Conservation (phyloP, 2,888 invertebrate species). For the Galeopsomyia nigrocyanea region DNA sequence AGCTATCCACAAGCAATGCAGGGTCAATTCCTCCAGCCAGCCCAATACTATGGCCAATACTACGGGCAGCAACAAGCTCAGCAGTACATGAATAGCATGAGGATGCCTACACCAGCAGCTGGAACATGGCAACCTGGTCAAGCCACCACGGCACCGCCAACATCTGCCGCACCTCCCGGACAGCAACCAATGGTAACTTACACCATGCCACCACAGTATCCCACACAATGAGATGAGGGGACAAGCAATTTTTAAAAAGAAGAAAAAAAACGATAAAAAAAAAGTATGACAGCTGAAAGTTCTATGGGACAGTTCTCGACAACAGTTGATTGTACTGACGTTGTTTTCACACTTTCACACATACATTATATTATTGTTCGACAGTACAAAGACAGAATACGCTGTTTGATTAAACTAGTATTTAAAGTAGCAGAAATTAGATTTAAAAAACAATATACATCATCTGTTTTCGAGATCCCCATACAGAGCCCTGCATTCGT, state of each 20-base stretch:
- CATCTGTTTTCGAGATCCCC: conserved; percentile 54
- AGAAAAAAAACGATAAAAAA: conserved; percentile 43
- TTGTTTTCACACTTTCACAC: background rate
- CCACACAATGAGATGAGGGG: conserved; percentile 83
- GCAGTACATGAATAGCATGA: conserved; percentile 67
- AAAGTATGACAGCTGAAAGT: conserved; percentile 48
- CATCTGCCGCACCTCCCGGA: conserved; percentile 65
- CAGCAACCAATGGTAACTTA: conserved; percentile 69
- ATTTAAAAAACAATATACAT: too few species aligned
- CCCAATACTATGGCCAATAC: conserved; percentile 75
- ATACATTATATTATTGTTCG: conserved; percentile 33
- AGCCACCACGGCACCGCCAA: conserved; percentile 67
- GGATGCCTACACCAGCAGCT: conserved; percentile 70
- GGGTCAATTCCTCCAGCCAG: conserved; percentile 84
- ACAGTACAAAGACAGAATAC: conserved; percentile 13
- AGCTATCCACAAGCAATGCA: conserved; percentile 83
- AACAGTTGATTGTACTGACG: conserved; percentile 47
- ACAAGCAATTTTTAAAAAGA: conserved; percentile 46
- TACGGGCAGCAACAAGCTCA: conserved; percentile 78
- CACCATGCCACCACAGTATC: conserved; percentile 87
- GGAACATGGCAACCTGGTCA: conserved; percentile 69
- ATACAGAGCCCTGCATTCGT: conserved; percentile 60
- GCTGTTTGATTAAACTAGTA: conserved; percentile 16
- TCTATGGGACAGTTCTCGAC: conserved; percentile 56
- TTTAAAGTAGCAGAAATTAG: conserved; percentile 31